Percentiles rank a stretch among this genome's conserved stretches.
These are phyloP conservation scores for Cantharis lateralis DNA, from an alignment of 2,888 invertebrate genomes.

Conservation along the genomic window DNA sequence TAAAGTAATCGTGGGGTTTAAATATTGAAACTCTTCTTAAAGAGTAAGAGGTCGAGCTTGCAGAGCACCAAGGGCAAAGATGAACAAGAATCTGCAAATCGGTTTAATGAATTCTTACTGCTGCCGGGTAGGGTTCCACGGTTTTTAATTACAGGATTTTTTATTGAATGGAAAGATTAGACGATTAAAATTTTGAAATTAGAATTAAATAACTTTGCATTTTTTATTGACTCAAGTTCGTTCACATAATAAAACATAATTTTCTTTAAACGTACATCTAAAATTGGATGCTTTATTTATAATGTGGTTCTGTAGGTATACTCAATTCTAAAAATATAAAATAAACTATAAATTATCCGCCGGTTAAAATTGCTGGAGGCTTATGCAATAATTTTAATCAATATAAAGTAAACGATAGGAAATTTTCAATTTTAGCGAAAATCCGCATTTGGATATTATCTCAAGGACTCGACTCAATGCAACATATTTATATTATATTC, in stretches of 20 bases:
- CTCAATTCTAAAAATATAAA: not conserved
- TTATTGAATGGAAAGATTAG: not conserved
- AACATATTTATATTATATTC: too few relatives aligned
- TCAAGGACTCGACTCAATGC: not conserved
- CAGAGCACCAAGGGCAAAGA: too few relatives aligned
- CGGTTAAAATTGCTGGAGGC: not conserved
- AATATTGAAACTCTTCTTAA: too few relatives aligned
- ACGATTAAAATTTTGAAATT: not conserved
- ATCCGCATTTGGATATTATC: not conserved
- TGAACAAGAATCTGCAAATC: too few relatives aligned
- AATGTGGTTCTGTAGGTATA: not conserved
- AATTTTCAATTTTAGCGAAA: not conserved
- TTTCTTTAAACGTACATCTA: not conserved
- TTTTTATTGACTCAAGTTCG: not conserved
- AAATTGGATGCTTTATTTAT: not conserved
- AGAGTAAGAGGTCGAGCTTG: too few relatives aligned
- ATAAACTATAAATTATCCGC: not conserved
- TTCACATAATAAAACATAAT: not conserved
- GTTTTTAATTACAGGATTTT: too few relatives aligned
- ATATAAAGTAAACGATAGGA: not conserved
- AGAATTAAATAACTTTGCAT: conserved; percentile 3
- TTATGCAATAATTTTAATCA: not conserved
- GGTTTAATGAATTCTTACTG: too few relatives aligned
- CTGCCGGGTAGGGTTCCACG: too few relatives aligned
- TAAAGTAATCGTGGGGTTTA: too few relatives aligned